Conservation (phyloP, 2,113 vertebrate genomes). For the Ascaphus truei region DNA sequence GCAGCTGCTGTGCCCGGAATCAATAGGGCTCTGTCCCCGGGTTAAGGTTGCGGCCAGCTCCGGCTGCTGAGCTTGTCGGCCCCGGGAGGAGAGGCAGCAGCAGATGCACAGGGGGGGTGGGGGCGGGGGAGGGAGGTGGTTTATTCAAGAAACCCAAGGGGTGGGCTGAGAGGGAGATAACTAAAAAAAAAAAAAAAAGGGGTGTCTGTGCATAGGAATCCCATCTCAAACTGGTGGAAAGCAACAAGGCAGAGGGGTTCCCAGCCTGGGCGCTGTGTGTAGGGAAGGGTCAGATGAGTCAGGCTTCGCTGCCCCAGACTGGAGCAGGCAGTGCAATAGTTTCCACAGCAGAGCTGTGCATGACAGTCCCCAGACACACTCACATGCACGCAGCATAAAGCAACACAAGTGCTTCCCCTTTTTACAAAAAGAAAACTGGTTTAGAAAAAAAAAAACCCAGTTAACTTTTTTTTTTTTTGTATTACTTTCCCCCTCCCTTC, state of each 20-base stretch:
- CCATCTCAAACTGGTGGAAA: background rate
- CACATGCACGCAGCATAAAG: background rate
- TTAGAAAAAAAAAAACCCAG: too few species aligned
- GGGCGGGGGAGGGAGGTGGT: constrained; percentile 47
- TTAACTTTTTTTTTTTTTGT: constrained; percentile 71
- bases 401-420: constrained; percentile 29
- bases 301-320: constrained; percentile 65
- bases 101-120: constrained; percentile 48
- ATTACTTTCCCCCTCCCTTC: constrained; percentile 10
- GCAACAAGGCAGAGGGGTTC: constrained; percentile 30
- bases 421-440: too few species aligned
- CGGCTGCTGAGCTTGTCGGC: constrained; percentile 46
- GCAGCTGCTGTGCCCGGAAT: constrained; percentile 48
- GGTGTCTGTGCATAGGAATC: constrained; percentile 49
- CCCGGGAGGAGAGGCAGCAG: constrained; percentile 47
- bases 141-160: constrained; percentile 44
- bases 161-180: constrained; percentile 46
- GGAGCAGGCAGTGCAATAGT: constrained; percentile 52
- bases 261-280: constrained; percentile 76
- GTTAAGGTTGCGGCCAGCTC: constrained; percentile 79
- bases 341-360: constrained; percentile 57
- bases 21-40: constrained; percentile 73
- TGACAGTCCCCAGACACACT: constrained; percentile 47
- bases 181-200: constrained; percentile 44
- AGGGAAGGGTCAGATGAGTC: constrained; percentile 88